Evolutionary conservation across 2,797 vertebrate genomes (phyloP).

Genomic region (Antrozous pallidus): DNA sequence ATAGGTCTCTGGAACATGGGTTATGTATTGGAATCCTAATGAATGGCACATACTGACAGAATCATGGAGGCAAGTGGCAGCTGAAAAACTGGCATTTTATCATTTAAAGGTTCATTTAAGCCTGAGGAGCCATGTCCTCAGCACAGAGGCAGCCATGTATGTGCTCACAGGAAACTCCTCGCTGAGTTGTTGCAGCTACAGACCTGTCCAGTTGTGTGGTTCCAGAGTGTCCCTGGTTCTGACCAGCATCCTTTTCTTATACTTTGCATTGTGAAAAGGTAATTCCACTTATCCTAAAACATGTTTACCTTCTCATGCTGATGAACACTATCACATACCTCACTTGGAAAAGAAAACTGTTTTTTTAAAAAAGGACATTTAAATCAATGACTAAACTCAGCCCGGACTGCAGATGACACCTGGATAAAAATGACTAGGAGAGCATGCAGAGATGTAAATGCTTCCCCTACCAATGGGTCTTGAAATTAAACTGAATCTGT

Average conservation of each 20-base stretch:
- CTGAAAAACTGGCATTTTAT: background rate
- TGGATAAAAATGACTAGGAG: background rate
- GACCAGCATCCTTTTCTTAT: background rate
- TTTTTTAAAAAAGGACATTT: background rate
- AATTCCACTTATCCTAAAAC: background rate
- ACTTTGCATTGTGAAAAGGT: background rate
- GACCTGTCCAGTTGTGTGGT: background rate
- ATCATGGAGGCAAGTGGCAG: background rate
- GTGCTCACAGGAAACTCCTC: background rate
- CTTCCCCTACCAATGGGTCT: constrained; percentile 1
- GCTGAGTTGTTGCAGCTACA: rapidly evolving
- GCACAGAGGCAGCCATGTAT: background rate
- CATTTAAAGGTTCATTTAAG: background rate
- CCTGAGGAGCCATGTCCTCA: rapidly evolving
- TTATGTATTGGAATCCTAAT: background rate
- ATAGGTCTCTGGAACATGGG: background rate
- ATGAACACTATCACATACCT: constrained; percentile 14
- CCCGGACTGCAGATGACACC: background rate
- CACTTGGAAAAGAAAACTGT: constrained; percentile 13
- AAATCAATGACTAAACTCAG: constrained; percentile 51
- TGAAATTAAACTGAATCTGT: constrained; percentile 64
- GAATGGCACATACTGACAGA: background rate
- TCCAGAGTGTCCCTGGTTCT: background rate
- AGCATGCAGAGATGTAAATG: background rate
- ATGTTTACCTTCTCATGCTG: background rate